These are phyloP conservation scores for Dunckerocampus dactyliophorus DNA, from an alignment of 2,113 vertebrate species.

Conservation along the genomic window DNA sequence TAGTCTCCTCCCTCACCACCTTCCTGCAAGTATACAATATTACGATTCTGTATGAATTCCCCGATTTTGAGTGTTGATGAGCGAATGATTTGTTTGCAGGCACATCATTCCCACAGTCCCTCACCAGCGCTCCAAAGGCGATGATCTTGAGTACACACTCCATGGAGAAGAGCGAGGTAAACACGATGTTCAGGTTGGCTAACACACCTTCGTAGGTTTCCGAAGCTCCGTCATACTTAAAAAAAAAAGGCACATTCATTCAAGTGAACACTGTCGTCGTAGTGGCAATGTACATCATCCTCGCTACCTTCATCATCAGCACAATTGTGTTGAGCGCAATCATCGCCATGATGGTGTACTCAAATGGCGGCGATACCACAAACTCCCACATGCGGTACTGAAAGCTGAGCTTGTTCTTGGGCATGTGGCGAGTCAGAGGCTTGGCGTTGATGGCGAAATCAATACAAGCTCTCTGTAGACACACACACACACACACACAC, in stretches of 20 bases:
- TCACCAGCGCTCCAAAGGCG: conserved; percentile 90
- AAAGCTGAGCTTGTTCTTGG: conserved; percentile 92
- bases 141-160: conserved; percentile 96
- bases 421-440: conserved; percentile 94
- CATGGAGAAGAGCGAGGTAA: conserved; percentile 94
- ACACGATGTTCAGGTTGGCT: conserved; percentile 93
- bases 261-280: not conserved
- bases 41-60: too few species aligned
- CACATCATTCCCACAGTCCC: conserved; percentile 34
- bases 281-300: not conserved
- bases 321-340: conserved; percentile 97
- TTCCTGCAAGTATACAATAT: conserved; percentile 1
- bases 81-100: too few species aligned
- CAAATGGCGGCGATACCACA: conserved; percentile 93
- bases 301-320: conserved; percentile 93
- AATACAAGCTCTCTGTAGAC: conserved; percentile 87
- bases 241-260: conserved; percentile 37
- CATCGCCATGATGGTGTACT: conserved; percentile 98
- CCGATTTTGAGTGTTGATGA: too few species aligned
- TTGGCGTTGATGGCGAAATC: conserved; percentile 96
- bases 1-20: not conserved
- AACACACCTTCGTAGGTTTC: conserved; percentile 82
- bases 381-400: conserved; percentile 99
- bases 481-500: conserved; percentile 9
- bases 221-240: conserved; percentile 76